Evolutionary conservation across 2,113 vertebrate genomes (phyloP).

Genomic region (Neomonachus schauinslandi): DNA sequence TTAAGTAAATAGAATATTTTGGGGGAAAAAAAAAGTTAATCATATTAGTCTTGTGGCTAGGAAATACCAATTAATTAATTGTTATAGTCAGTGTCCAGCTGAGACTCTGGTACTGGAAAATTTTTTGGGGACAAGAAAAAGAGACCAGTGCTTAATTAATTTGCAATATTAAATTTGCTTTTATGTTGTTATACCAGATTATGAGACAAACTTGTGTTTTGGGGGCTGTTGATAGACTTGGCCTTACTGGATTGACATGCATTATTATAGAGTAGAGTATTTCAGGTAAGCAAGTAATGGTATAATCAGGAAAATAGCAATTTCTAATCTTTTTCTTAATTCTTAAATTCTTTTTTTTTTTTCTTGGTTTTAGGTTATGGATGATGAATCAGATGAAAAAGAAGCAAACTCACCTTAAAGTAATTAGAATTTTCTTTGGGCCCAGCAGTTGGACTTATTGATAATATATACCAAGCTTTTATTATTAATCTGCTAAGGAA

Average conservation of each 20-base stretch:
- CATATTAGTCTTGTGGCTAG: background rate
- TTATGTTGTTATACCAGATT: conserved; percentile 25
- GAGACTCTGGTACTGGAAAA: background rate
- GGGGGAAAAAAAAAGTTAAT: background rate
- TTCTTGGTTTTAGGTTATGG: conserved; percentile 86
- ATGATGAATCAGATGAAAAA: conserved; percentile 86
- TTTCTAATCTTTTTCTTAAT: conserved; percentile 36
- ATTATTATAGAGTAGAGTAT: background rate
- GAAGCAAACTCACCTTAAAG: conserved; percentile 86
- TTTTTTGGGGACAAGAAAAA: conserved; percentile 39
- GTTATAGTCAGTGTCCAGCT: background rate
- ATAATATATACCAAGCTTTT: conserved; percentile 29
- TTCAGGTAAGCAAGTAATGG: conserved; percentile 24
- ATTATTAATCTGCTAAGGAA: conserved; percentile 54
- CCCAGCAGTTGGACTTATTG: conserved; percentile 59
- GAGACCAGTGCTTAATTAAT: background rate
- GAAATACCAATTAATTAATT: conserved; percentile 7
- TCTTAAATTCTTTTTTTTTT: conserved; percentile 42
- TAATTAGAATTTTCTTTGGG: conserved; percentile 21
- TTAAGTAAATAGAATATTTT: conserved; percentile 38
- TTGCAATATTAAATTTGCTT: conserved; percentile 42
- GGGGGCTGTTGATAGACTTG: background rate
- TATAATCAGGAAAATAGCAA: conserved; percentile 46
- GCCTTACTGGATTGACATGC: background rate
- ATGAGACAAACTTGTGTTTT: conserved; percentile 9